A percentile compares a stretch with the other conserved stretches of the same genome.
phyloP scores from a whole-genome alignment of 1,140 invertebrate species.

The Heliconius hewitsoni region DNA sequence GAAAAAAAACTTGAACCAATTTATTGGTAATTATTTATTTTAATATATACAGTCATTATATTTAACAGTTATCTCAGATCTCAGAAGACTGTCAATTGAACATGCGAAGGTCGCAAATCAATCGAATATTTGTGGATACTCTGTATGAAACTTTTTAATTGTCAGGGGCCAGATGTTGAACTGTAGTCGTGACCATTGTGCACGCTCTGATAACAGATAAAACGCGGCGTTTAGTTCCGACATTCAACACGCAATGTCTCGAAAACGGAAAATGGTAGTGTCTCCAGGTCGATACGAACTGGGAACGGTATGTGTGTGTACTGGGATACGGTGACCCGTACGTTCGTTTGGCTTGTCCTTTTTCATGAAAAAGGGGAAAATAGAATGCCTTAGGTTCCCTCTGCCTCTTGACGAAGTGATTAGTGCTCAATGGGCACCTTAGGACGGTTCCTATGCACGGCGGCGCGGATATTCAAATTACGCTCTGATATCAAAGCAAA shows the following conservation, averaged over 20 bases:
- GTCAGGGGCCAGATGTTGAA: neutral
- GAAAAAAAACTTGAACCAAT: constrained; percentile 1
- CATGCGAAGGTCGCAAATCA: neutral
- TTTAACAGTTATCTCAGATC: neutral
- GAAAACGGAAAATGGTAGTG: neutral
- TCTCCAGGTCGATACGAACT: too few relatives aligned
- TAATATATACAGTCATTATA: neutral
- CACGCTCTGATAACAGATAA: neutral
- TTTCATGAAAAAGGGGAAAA: too few relatives aligned
- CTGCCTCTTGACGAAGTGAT: too few relatives aligned
- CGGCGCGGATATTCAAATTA: too few relatives aligned
- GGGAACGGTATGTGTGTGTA: too few relatives aligned
- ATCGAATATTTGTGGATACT: too few relatives aligned
- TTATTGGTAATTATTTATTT: neutral
- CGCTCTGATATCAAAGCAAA: neutral
- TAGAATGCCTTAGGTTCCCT: too few relatives aligned
- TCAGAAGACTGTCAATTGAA: neutral
- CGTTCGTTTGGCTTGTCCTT: too few relatives aligned
- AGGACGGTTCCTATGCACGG: too few relatives aligned
- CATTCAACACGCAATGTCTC: neutral
- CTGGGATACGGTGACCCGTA: too few relatives aligned
- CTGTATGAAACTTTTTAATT: neutral
- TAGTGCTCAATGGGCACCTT: too few relatives aligned
- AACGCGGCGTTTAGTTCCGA: neutral
- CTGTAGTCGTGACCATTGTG: neutral